These are phyloP conservation scores for Diarsia rubi DNA, from an alignment of 2,888 invertebrate species.

Conservation along the genomic window DNA sequence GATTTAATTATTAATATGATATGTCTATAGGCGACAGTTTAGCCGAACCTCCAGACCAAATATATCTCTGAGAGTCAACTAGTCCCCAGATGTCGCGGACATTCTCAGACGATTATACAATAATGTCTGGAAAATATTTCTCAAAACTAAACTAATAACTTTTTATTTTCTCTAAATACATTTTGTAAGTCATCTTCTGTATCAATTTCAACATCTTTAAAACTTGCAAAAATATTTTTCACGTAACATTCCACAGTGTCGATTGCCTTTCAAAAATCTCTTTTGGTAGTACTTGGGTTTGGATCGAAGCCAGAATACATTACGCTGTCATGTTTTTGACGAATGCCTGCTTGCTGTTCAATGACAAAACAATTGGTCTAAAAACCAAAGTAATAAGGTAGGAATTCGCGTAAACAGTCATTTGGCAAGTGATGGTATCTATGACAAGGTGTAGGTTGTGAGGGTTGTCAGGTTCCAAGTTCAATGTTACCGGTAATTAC, in stretches of 20 bases:
- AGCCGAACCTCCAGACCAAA: neutral
- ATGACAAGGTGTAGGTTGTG: slow-evolving; percentile 67
- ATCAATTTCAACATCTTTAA: slow-evolving; percentile 8
- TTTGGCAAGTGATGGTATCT: slow-evolving; percentile 47
- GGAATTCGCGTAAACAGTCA: slow-evolving; percentile 40
- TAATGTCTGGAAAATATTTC: slow-evolving; percentile 40
- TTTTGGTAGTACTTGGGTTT: slow-evolving; percentile 71
- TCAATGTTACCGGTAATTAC: slow-evolving; percentile 85
- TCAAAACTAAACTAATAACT: slow-evolving; percentile 16
- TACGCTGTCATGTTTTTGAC: slow-evolving; percentile 69
- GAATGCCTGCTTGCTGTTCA: slow-evolving; percentile 54
- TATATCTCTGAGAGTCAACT: neutral
- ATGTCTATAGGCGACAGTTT: neutral
- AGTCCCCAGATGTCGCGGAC: slow-evolving; percentile 33
- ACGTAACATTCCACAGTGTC: slow-evolving; percentile 32
- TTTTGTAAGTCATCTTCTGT: slow-evolving; percentile 22
- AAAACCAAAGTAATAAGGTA: slow-evolving; percentile 57
- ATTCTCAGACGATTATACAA: slow-evolving; percentile 57
- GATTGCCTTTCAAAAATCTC: slow-evolving; percentile 55
- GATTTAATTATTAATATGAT: neutral
- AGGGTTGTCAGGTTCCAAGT: slow-evolving; percentile 81
- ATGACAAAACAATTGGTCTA: slow-evolving; percentile 59
- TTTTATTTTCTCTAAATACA: slow-evolving; percentile 32
- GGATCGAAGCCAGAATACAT: slow-evolving; percentile 75
- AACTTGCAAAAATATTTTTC: slow-evolving; percentile 32